A percentile compares a stretch with the other conserved stretches of the same genome.
Conservation (phyloP, 2,113 vertebrate species). For the Neolamprologus sp. region DNA sequence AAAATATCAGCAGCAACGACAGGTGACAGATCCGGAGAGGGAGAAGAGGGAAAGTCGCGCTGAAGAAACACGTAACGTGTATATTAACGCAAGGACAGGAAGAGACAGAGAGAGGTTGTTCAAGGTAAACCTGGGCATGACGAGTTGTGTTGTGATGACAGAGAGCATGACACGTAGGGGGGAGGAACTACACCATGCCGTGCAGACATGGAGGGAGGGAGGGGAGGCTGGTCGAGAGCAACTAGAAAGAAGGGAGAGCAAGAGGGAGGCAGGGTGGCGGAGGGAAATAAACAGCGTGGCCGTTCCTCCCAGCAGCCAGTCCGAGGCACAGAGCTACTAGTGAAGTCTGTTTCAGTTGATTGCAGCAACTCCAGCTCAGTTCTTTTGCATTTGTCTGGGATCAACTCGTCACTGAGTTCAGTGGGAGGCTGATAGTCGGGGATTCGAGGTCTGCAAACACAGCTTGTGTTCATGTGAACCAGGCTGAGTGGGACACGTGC, state of each 20-base stretch:
- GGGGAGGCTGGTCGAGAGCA: neutral
- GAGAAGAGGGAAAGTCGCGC: neutral
- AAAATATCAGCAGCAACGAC: neutral
- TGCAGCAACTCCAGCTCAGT: neutral
- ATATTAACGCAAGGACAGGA: neutral
- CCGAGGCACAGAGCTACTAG: neutral
- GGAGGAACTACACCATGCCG: neutral
- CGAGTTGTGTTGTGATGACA: neutral
- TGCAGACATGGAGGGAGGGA: neutral
- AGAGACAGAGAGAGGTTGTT: neutral
- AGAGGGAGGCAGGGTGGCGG: neutral
- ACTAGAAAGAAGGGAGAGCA: neutral
- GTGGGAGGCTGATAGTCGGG: neutral
- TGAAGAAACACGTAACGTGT: neutral
- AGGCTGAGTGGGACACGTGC: neutral
- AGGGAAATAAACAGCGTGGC: constrained; percentile 17
- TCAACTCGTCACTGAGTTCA: neutral
- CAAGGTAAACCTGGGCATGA: neutral
- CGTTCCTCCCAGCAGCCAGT: constrained; percentile 22
- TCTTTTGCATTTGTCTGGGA: neutral
- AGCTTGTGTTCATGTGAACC: neutral
- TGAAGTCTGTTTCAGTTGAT: neutral
- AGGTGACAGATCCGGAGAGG: neutral
- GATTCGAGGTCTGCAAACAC: neutral
- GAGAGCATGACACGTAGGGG: neutral